Evolutionary conservation across 2,113 vertebrate species (phyloP).

Genomic region (Puma concolor): DNA sequence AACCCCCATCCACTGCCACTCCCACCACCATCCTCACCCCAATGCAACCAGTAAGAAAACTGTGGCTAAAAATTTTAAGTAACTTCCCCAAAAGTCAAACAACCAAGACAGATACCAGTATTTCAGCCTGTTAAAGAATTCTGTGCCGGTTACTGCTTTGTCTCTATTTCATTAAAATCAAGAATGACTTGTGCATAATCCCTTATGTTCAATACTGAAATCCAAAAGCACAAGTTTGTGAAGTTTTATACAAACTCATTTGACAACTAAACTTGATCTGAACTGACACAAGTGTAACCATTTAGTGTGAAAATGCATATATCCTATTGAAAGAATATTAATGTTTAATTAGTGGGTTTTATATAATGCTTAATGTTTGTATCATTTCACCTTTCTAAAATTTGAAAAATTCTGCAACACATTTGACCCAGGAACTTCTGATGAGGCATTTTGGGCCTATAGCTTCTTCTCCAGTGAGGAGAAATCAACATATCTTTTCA

Average conservation of each 20-base stretch:
- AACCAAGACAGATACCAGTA: not conserved
- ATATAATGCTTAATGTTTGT: not conserved
- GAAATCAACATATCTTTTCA: not conserved
- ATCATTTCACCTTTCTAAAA: conserved; percentile 18
- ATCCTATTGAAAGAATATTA: not conserved
- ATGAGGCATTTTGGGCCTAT: not conserved
- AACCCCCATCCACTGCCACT: not conserved
- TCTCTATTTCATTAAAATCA: conserved; percentile 10
- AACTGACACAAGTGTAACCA: not conserved
- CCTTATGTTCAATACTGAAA: conserved; percentile 22
- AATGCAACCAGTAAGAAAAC: not conserved
- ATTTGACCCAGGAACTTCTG: not conserved
- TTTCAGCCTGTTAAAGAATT: not conserved
- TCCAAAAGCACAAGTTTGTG: not conserved
- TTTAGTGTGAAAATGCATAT: not conserved
- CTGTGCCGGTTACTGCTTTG: not conserved
- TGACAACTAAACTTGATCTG: not conserved
- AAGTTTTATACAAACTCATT: not conserved
- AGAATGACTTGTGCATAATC: not conserved
- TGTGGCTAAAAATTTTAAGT: not conserved
- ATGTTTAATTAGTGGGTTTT: not conserved
- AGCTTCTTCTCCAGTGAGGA: not conserved
- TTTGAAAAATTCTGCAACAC: not conserved
- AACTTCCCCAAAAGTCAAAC: not conserved
- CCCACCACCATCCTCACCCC: not conserved